Percentiles rank a stretch among this genome's conserved stretches.
Conservation (phyloP, 1,140 invertebrate species). For the Aphelinus atriplicis region DNA sequence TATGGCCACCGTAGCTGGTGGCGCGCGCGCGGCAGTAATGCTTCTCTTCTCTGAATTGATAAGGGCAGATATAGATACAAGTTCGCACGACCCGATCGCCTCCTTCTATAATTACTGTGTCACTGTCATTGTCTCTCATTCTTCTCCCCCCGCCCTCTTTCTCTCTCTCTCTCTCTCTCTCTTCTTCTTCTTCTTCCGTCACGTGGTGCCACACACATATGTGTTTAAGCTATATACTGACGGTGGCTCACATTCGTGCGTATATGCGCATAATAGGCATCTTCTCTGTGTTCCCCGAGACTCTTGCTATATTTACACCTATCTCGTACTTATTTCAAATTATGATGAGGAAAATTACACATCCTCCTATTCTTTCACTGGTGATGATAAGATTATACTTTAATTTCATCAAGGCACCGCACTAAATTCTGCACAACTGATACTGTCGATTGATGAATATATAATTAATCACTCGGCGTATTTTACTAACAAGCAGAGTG, state of each 20-base stretch:
- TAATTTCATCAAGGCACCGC: too few relatives aligned
- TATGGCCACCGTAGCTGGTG: background rate
- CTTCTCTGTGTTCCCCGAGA: background rate
- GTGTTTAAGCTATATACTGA: background rate
- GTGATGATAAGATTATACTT: too few relatives aligned
- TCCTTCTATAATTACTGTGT: conserved; percentile 50
- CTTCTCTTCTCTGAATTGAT: conserved; percentile 39
- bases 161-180: conserved; percentile 9
- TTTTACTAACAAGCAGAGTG: too few relatives aligned
- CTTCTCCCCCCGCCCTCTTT: background rate
- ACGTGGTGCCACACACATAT: background rate
- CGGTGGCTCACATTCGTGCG: background rate
- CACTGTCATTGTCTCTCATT: conserved; percentile 49
- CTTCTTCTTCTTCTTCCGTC: background rate
- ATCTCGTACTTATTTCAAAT: background rate
- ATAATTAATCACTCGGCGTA: too few relatives aligned
- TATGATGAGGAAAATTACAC: too few relatives aligned
- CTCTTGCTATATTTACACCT: background rate
- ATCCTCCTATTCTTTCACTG: too few relatives aligned
- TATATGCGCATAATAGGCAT: background rate
- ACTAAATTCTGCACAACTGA: too few relatives aligned
- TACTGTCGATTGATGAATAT: too few relatives aligned
- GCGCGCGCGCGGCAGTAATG: conserved; percentile 8
- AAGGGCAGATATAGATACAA: conserved; percentile 39
- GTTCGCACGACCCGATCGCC: conserved; percentile 49